Evolutionary conservation across 2,113 vertebrate species (phyloP).

Genomic region (Hemiscyllium ocellatum): DNA sequence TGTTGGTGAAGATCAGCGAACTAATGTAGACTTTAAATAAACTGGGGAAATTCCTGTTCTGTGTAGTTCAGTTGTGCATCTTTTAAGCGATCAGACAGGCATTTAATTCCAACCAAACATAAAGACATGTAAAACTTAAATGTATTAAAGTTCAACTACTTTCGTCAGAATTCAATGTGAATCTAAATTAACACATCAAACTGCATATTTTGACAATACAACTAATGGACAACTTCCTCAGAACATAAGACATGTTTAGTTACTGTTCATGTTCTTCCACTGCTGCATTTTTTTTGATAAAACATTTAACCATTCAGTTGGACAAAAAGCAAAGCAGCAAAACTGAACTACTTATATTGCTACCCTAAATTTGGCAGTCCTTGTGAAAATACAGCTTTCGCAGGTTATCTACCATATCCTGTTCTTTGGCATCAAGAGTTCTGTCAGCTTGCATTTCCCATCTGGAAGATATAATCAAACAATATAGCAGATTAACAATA

Average conservation of each 20-base stretch:
- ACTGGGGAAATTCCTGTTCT: neutral
- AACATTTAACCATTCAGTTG: neutral
- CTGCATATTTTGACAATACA: neutral
- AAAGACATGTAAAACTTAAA: neutral
- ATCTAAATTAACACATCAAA: neutral
- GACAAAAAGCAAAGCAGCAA: neutral
- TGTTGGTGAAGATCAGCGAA: neutral
- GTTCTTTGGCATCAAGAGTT: slow-evolving; percentile 73
- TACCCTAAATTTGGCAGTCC: neutral
- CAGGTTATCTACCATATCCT: slow-evolving; percentile 68
- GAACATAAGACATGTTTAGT: neutral
- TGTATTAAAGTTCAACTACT: neutral
- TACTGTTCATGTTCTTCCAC: neutral
- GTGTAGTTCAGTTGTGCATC: neutral
- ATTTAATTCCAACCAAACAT: neutral
- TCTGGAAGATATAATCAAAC: slow-evolving; percentile 56
- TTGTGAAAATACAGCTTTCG: slow-evolving; percentile 61
- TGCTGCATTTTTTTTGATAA: neutral
- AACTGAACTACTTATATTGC: neutral
- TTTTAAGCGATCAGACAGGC: neutral
- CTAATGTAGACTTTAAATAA: neutral
- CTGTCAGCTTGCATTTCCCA: slow-evolving; percentile 85
- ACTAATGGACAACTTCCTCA: neutral
- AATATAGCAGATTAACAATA: neutral
- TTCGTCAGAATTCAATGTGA: neutral